Evolutionary conservation across 2,113 vertebrate species (phyloP).

Genomic region (Speoplatyrhinus poulsoni): DNA sequence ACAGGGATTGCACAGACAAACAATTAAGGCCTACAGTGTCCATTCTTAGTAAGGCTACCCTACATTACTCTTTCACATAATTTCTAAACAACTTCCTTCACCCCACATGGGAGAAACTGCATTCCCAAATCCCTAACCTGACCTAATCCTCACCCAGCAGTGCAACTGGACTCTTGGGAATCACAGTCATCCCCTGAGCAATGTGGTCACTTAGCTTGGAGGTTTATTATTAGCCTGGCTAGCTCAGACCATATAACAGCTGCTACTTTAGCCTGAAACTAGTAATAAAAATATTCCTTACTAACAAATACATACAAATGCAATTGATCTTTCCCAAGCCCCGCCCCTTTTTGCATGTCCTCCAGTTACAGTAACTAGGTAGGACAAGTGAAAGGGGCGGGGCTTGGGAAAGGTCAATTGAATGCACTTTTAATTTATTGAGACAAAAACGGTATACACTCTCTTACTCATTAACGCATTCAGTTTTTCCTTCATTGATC

Average conservation of each 20-base stretch:
- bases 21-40: too few relatives aligned
- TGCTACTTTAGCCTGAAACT: constrained; percentile 53
- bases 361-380: too few relatives aligned
- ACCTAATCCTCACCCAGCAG: constrained; percentile 38
- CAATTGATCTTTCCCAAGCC: neutral
- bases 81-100: constrained; percentile 25
- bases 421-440: neutral
- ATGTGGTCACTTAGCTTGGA: constrained; percentile 34
- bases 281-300: constrained; percentile 42
- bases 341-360: too few relatives aligned
- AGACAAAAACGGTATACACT: neutral
- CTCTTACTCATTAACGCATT: constrained; percentile 5
- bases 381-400: too few relatives aligned
- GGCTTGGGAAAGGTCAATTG: neutral
- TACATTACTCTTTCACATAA: constrained; percentile 7
- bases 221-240: constrained; percentile 65
- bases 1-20: too few relatives aligned
- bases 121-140: constrained; percentile 46
- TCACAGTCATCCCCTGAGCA: constrained; percentile 33
- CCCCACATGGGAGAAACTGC: constrained; percentile 30
- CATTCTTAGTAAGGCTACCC: neutral
- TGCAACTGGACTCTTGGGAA: constrained; percentile 60
- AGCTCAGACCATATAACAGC: constrained; percentile 60
- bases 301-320: constrained; percentile 31
- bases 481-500: constrained; percentile 18